Percentiles rank a stretch among this genome's conserved stretches.
Conservation (phyloP, 2,888 invertebrate genomes). For the Meganola albula region DNA sequence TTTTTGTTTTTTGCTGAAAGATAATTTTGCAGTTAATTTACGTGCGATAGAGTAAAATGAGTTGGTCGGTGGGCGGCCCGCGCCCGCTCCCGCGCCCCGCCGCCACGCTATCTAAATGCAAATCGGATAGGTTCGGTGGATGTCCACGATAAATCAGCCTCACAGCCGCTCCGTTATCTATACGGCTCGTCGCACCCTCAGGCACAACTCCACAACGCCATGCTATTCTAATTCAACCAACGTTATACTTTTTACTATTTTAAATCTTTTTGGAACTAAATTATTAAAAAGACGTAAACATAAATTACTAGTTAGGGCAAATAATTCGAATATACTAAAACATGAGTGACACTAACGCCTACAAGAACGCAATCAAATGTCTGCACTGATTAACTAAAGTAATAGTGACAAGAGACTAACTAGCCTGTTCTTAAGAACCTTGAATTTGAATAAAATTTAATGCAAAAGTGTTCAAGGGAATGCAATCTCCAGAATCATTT, state of each 20-base stretch:
- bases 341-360: no score
- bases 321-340: no score
- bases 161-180: constrained; percentile 55
- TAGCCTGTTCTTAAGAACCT: constrained; percentile 30
- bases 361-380: no score
- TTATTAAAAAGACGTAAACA: no score
- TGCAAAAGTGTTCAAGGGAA: constrained; percentile 42
- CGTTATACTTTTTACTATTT: no score
- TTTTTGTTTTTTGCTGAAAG: constrained; percentile 39
- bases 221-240: constrained; percentile 22
- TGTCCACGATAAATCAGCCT: constrained; percentile 72
- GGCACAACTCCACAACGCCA: constrained; percentile 26
- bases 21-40: constrained; percentile 68
- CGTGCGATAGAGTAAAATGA: constrained; percentile 59
- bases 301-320: no score
- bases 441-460: constrained; percentile 37
- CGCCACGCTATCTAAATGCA: constrained; percentile 73
- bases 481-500: constrained; percentile 41
- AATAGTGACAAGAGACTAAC: constrained; percentile 39
- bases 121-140: constrained; percentile 74
- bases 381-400: constrained; percentile 33
- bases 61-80: constrained; percentile 29
- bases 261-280: no score
- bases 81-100: constrained; percentile 35
- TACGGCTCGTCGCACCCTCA: constrained; percentile 39